phyloP scores from a whole-genome alignment of 23 tunicate species.

The Ciona savignyi region DNA sequence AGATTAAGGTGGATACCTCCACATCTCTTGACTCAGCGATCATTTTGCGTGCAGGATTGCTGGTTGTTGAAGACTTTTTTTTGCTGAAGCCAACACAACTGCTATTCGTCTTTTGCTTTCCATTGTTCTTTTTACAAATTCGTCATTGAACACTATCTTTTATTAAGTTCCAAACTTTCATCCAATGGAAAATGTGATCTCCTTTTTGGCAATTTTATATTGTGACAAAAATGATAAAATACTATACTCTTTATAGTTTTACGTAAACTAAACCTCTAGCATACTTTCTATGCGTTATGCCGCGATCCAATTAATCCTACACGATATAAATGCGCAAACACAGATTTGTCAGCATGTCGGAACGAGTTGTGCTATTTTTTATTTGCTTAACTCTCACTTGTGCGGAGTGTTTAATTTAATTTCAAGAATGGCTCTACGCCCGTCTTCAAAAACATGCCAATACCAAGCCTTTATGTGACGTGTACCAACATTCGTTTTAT shows the following conservation, averaged over 20 bases:
- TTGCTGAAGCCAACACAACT: neutral
- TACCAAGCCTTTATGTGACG: neutral
- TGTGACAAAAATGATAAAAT: no score
- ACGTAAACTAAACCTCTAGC: no score
- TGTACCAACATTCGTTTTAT: neutral
- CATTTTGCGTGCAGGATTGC: neutral
- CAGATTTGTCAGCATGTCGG: neutral
- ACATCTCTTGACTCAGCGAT: neutral
- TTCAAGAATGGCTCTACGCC: no score
- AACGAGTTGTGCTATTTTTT: no score
- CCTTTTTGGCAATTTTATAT: neutral
- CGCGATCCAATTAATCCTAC: neutral
- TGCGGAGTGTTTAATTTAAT: no score
- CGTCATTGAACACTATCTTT: neutral
- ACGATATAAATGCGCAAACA: neutral
- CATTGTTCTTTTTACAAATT: neutral
- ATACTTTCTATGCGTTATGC: no score
- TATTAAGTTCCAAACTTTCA: no score
- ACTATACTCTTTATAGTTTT: no score
- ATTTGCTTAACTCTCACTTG: no score
- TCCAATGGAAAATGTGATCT: neutral
- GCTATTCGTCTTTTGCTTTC: neutral
- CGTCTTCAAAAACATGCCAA: no score
- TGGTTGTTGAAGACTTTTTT: neutral
- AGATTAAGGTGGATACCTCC: neutral